Conservation (phyloP, 2,113 vertebrate species). For the Odobenus rosmarus region DNA sequence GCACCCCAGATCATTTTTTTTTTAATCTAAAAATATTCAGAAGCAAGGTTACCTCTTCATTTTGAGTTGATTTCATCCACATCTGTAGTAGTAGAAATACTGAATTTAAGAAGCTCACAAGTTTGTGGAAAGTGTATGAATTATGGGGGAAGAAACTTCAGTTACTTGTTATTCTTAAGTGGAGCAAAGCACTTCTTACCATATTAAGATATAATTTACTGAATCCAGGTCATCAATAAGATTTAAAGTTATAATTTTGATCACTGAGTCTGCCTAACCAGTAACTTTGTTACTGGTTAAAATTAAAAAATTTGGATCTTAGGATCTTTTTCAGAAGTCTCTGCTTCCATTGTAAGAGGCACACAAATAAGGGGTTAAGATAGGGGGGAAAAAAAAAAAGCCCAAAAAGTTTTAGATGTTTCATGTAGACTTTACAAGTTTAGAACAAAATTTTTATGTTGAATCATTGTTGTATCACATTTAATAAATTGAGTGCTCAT, state of each 20-base stretch:
- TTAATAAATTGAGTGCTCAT: not conserved
- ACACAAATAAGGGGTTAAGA: slow-evolving; percentile 18
- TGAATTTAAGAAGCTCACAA: not conserved
- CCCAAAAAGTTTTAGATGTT: not conserved
- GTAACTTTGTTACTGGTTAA: not conserved
- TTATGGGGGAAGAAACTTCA: not conserved
- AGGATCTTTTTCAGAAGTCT: not conserved
- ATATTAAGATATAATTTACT: not conserved
- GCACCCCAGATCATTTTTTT: not conserved
- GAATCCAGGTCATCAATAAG: not conserved
- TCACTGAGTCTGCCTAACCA: not conserved
- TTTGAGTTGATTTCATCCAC: slow-evolving; percentile 21
- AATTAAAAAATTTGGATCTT: not conserved
- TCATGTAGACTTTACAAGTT: not conserved
- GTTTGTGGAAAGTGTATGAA: not conserved
- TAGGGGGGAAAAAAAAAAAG: not conserved
- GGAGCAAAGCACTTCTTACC: not conserved
- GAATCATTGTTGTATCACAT: not conserved
- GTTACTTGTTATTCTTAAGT: not conserved
- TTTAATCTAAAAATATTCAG: not conserved
- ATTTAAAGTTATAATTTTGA: slow-evolving; percentile 28
- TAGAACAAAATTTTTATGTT: not conserved
- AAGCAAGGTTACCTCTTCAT: not conserved
- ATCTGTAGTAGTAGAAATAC: not conserved
- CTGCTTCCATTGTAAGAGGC: not conserved